Evolutionary conservation across 2,888 invertebrate genomes (phyloP).

Genomic region (Oscheius sp.): DNA sequence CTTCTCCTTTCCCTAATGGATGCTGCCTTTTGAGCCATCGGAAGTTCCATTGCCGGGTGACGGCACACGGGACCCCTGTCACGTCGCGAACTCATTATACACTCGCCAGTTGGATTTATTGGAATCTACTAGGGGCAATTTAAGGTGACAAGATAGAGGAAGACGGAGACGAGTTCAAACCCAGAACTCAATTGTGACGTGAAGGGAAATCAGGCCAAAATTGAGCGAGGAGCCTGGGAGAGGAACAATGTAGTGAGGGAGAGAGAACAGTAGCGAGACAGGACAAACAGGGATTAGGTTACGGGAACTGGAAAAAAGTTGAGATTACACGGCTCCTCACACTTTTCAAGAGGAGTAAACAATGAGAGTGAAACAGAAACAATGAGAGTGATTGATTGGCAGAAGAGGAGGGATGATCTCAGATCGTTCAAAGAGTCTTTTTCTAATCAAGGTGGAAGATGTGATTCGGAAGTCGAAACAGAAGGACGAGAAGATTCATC

Average conservation of each 20-base stretch:
- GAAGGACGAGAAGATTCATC: too few relatives aligned
- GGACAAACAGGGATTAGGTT: slow-evolving; percentile 23
- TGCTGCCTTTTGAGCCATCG: slow-evolving; percentile 19
- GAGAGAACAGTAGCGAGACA: slow-evolving; percentile 9
- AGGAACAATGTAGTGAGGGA: background rate
- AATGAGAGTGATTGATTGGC: background rate
- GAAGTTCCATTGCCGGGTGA: slow-evolving; percentile 27
- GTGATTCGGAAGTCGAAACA: too few relatives aligned
- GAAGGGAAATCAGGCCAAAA: background rate
- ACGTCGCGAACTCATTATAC: slow-evolving; percentile 7
- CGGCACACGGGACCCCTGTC: slow-evolving; percentile 12
- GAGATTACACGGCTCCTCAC: slow-evolving; percentile 24
- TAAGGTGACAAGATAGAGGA: background rate
- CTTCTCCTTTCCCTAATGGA: slow-evolving; percentile 14
- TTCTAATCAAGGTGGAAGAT: too few relatives aligned
- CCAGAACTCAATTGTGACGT: slow-evolving; percentile 4
- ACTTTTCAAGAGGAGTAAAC: background rate
- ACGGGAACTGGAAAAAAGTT: slow-evolving; percentile 18
- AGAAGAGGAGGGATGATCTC: background rate
- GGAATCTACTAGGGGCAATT: slow-evolving; percentile 3
- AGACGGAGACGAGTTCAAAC: background rate
- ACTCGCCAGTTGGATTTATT: slow-evolving; percentile 4
- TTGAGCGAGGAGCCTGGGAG: background rate
- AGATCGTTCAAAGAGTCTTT: background rate
- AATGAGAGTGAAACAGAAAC: background rate